Conservation (phyloP, 2,797 vertebrate species). For the Brachymystax lenok region DNA sequence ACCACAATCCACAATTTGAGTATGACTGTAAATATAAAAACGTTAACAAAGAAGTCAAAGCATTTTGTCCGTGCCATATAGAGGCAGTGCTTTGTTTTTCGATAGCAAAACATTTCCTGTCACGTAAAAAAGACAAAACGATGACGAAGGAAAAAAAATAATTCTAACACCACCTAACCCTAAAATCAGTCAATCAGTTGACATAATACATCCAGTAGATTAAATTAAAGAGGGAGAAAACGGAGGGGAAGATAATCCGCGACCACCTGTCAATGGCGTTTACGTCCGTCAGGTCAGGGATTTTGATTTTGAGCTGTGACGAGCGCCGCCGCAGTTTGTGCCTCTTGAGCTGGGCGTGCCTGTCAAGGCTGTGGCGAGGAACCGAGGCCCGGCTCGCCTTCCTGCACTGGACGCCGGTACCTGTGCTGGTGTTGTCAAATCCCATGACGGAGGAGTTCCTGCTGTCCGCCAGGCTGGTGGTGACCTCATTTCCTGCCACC, state of each 20-base stretch:
- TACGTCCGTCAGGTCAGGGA: slow-evolving; percentile 94
- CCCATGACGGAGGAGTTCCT: slow-evolving; percentile 89
- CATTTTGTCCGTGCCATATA: slow-evolving; percentile 30
- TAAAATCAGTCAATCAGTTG: slow-evolving; percentile 65
- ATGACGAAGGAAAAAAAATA: slow-evolving; percentile 32
- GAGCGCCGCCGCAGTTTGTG: slow-evolving; percentile 89
- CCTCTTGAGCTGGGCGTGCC: slow-evolving; percentile 81
- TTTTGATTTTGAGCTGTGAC: slow-evolving; percentile 94
- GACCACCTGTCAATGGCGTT: slow-evolving; percentile 97
- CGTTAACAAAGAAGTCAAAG: slow-evolving; percentile 44
- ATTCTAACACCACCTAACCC: slow-evolving; percentile 22
- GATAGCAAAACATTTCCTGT: slow-evolving; percentile 28
- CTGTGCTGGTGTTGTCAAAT: slow-evolving; percentile 80
- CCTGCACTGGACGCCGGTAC: slow-evolving; percentile 89
- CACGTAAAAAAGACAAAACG: slow-evolving; percentile 16
- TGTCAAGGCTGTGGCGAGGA: slow-evolving; percentile 83
- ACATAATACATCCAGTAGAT: slow-evolving; percentile 98
- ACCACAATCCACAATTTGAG: not conserved
- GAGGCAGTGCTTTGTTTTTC: slow-evolving; percentile 48
- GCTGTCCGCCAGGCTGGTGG: slow-evolving; percentile 84
- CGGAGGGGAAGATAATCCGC: slow-evolving; percentile 92
- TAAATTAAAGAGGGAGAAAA: slow-evolving; percentile 94
- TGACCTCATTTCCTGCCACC: slow-evolving; percentile 85
- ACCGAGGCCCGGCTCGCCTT: slow-evolving; percentile 84
- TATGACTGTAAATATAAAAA: slow-evolving; percentile 21